A percentile compares a stretch with the other conserved stretches of the same genome.
Conservation (phyloP, 2,888 invertebrate species). For the Phania funesta region DNA sequence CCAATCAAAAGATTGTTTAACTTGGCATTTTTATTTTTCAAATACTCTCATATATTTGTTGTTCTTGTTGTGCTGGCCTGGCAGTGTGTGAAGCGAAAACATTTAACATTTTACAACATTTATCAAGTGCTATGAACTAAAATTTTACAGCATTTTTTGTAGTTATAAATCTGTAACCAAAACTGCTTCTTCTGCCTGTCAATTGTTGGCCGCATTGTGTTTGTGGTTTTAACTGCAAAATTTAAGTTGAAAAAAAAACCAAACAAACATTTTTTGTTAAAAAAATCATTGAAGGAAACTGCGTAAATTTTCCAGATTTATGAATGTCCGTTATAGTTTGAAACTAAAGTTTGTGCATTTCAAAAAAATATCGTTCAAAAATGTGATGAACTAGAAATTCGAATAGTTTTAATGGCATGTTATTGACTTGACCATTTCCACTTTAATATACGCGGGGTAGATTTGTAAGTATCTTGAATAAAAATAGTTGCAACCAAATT, state of each 20-base stretch:
- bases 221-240: constrained; percentile 25
- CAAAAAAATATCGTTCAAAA: constrained; percentile 5
- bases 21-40: constrained; percentile 6
- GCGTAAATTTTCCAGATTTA: constrained; percentile 55
- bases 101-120: constrained; percentile 51
- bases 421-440: constrained; percentile 30
- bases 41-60: not conserved
- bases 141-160: constrained; percentile 36
- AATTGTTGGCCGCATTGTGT: constrained; percentile 36
- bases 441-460: not conserved
- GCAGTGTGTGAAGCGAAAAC: not conserved
- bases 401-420: constrained; percentile 31
- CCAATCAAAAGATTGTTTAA: constrained; percentile 66
- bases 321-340: constrained; percentile 44
- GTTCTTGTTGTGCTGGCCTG: not conserved
- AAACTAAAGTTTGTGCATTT: constrained; percentile 49
- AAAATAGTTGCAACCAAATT: no score
- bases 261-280: not conserved
- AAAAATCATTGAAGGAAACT: constrained; percentile 18
- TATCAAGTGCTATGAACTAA: constrained; percentile 20
- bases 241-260: constrained; percentile 3
- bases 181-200: constrained; percentile 39
- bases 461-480: constrained; percentile 12
- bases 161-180: constrained; percentile 60
- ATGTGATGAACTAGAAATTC: constrained; percentile 34